A percentile compares a stretch with the other conserved stretches of the same genome.
phyloP scores from a whole-genome alignment of 2,113 vertebrate species.

The Panthera uncia region DNA sequence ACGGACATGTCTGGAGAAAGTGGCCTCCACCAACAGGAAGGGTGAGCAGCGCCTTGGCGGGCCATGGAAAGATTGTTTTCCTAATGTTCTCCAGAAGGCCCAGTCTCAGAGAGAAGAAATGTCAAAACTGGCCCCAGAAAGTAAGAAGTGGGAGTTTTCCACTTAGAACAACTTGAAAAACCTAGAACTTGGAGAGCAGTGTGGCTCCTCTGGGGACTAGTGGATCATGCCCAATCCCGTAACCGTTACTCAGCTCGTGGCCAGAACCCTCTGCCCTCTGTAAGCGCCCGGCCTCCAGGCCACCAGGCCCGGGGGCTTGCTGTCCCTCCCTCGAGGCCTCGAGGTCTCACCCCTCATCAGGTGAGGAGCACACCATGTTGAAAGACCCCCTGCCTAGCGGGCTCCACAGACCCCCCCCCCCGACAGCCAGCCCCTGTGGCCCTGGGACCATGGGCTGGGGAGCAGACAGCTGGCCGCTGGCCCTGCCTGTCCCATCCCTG shows the following conservation, averaged over 20 bases:
- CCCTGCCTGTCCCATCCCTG: constrained; percentile 25
- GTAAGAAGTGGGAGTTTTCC: constrained; percentile 11
- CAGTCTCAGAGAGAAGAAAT: neutral
- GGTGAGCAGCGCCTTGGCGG: neutral
- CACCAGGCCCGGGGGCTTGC: neutral
- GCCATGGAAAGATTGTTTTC: neutral
- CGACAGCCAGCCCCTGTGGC: accelerated
- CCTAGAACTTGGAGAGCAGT: neutral
- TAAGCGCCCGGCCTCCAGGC: accelerated
- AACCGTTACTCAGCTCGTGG: neutral
- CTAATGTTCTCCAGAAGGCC: constrained; percentile 48
- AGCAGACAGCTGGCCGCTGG: neutral
- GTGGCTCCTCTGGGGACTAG: neutral
- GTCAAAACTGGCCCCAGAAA: neutral
- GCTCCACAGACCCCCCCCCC: neutral
- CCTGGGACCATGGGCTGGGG: accelerated
- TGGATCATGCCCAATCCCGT: accelerated
- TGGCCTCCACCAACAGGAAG: neutral
- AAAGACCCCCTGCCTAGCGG: neutral
- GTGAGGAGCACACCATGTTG: neutral
- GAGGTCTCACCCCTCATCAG: neutral
- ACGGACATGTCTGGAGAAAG: neutral
- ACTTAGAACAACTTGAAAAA: neutral
- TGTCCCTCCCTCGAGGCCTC: neutral
- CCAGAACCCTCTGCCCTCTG: neutral